Base-by-base conservation (phyloP, 1,140 invertebrate species). In the Drosophila bipectinata region DNA sequence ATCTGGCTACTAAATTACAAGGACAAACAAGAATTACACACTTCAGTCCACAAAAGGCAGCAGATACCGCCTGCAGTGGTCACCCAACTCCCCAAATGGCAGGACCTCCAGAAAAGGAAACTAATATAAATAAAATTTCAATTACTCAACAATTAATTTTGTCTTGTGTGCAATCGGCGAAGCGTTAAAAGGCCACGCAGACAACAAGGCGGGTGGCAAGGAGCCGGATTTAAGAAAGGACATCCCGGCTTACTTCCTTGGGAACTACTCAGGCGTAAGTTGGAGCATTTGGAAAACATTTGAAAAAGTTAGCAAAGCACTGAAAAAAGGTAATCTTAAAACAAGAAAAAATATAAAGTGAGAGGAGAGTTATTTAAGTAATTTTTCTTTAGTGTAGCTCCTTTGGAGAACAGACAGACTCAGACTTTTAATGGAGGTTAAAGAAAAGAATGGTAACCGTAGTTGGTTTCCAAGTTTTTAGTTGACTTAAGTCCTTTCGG, bases 121-220 rank as follows among this genome's bases (percentile, higher is more conserved):
- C 89, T 89, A 91, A 91, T 91, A 91, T 91, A 91, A 91, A 91
- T 91, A 91, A 91, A 91, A 91, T 91, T 91, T 91, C 90, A 91
- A 91, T 91, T 91, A 91, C 85, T 91, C 85, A 91, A 91, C 90
- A 91, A 91, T 91, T 91, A 91, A 91, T 91, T 91, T 79, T 66
- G 89, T 91, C 84, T 76, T 90, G 78, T 85, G 75, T 76, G 64
- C 75, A 82, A 72, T 82, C 81, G 87, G 28, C 84, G 79, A 80
- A 78, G 84, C 84, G 84, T 87, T 87, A 87, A 87, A 87, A 81
- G 77, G 60, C 63, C 60, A 44, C 41, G 21, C 55, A 66, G 74
- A 58, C 58, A 56, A 44, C 18, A 32, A 28, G 49, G 44, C 14
- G 30, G 41, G n/a, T 12, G 39, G 48, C 48, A 34, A 44, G 47